Percentiles rank a stretch among this genome's conserved stretches.
Evolutionary conservation across 2,113 vertebrate species (phyloP).

Genomic region (Reinhardtius hippoglossoides): DNA sequence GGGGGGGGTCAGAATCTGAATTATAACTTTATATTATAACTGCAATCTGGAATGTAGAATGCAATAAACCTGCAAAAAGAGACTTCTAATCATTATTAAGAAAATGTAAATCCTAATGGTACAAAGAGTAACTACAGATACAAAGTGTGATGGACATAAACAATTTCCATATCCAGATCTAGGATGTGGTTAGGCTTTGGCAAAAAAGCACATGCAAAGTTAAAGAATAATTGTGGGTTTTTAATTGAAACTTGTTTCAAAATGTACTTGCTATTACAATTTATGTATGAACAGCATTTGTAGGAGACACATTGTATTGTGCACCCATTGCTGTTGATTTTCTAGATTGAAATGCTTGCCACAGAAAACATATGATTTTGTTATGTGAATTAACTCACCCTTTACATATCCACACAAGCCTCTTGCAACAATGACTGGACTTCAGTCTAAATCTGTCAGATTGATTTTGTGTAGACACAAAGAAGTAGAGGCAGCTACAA

Average conservation of each 20-base stretch:
- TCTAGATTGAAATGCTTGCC: background rate
- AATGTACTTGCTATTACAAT: too few species aligned
- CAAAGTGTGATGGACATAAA: background rate
- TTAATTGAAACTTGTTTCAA: too few species aligned
- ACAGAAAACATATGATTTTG: background rate
- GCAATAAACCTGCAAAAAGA: too few species aligned
- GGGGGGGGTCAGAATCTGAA: too few species aligned
- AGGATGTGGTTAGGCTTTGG: background rate
- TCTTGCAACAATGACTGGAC: conserved; percentile 1
- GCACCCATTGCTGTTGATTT: too few species aligned
- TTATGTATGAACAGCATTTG: background rate
- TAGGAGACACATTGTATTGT: background rate
- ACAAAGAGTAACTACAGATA: background rate
- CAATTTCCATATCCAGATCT: background rate
- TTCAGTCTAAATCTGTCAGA: conserved; percentile 15
- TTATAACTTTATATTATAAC: too few species aligned
- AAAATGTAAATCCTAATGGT: background rate
- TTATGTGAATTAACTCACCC: background rate
- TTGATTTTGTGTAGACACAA: conserved; percentile 45
- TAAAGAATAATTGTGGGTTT: too few species aligned
- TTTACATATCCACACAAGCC: background rate
- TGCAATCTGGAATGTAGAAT: too few species aligned
- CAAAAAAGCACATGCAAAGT: background rate
- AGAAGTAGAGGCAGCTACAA: conserved; percentile 33
- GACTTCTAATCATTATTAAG: too few species aligned